Conservation (phyloP, 2,797 vertebrate genomes). For the Poeciliopsis turneri region DNA sequence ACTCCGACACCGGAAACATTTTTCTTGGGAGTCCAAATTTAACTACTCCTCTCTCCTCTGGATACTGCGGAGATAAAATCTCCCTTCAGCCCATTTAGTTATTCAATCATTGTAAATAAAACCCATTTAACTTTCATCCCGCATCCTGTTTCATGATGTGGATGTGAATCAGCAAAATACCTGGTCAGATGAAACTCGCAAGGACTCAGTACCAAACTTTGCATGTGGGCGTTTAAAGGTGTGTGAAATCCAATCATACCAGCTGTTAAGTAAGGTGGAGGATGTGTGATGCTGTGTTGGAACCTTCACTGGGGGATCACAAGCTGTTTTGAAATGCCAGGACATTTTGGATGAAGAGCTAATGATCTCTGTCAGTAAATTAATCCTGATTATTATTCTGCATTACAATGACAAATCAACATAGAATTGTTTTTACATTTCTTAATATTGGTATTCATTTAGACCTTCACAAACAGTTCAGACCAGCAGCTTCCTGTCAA, state of each 20-base stretch:
- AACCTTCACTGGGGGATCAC: neutral
- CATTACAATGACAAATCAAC: neutral
- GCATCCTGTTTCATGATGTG: neutral
- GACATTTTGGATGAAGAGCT: neutral
- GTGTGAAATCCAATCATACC: neutral
- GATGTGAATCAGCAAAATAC: neutral
- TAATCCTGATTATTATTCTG: neutral
- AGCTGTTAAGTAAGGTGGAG: neutral
- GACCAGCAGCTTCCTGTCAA: constrained; percentile 63
- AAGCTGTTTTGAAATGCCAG: neutral
- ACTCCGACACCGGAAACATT: neutral
- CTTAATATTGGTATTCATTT: constrained; percentile 7
- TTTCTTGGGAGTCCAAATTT: neutral
- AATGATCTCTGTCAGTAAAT: neutral
- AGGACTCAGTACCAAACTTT: neutral
- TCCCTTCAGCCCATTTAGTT: neutral
- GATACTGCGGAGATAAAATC: neutral
- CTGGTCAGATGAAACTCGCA: neutral
- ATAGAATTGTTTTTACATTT: neutral
- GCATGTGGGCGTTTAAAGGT: neutral
- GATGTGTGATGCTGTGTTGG: neutral
- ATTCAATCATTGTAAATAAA: neutral
- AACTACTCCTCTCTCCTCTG: neutral
- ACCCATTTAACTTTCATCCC: neutral
- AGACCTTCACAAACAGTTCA: constrained; percentile 66